Evolutionary conservation across 2,797 vertebrate species (phyloP), one percentile per base, ranked within the genome.

Genomic region (Crenuchus spilurus): DNA sequence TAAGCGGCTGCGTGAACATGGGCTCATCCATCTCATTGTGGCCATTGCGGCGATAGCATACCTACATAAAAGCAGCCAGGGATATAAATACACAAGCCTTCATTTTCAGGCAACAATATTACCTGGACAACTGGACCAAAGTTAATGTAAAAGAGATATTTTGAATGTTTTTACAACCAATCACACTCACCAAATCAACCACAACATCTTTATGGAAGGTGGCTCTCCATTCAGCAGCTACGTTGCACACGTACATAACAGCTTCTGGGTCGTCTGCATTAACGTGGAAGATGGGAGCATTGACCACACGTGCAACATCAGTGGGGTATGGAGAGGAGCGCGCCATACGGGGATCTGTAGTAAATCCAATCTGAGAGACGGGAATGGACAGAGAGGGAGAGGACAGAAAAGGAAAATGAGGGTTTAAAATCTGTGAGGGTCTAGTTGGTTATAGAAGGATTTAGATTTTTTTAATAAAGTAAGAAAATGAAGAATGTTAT

Each of bases 121-220:
- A n/a, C n/a, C n/a, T n/a, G n/a, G n/a, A n/a, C n/a, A n/a, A n/a
- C n/a, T n/a, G n/a, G n/a, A n/a, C n/a, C n/a, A n/a, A n/a, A n/a
- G n/a, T n/a, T n/a, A n/a, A n/a, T n/a, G n/a, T n/a, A n/a, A n/a
- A n/a, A n/a, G n/a, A n/a, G n/a, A n/a, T n/a, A n/a, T n/a, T n/a
- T n/a, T n/a, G n/a, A n/a, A n/a, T n/a, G n/a, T n/a, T n/a, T n/a
- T n/a, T n/a, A n/a, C n/a, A n/a, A n/a, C n/a, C 10, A 30, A 18
- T 9, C 0, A 24, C 44, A 62, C 84, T 75, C 52, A 96, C 95
- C 94, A 96, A 84, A 80, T 96, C 95, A n/a, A 96, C 94, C 28
- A 96, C 95, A n/a, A 96, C 95, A 0, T 96, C 95, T 83, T 96
- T 96, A 74, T 96, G 95, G 85, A 96, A 96, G 65, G 95, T 95